Base-by-base conservation (phyloP, 2,888 invertebrate genomes). In the Agrotis exclamationis region DNA sequence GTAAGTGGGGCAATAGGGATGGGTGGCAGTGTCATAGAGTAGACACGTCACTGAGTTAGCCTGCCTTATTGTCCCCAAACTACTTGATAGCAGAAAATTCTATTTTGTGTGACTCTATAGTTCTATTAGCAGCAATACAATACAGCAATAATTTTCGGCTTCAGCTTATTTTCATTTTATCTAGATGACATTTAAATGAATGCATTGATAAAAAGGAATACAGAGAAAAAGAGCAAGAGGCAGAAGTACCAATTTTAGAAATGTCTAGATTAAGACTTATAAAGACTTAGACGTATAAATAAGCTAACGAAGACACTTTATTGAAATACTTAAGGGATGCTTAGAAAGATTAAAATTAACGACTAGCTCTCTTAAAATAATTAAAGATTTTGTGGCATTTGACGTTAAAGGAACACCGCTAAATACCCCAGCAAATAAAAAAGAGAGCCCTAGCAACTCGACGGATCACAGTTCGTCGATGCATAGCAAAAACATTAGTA, bases 1-100 rank as follows among this genome's bases (percentile, higher is more conserved):
- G 56, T 47, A 63, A 65, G 54, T 80, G 39, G 83, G 39, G 60
- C 62, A 58, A 53, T 74, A 20, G 48, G 80, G 66, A 75, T 75
- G 76, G 75, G 81, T 75, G 58, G 24, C 18, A 22, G 50, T 50
- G 63, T 53, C 44, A 73, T 22, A 4, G 2, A n/a, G 60, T 22
- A 4, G 2, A n/a, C 57, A 53, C 39, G 16, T 50, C n/a, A 50
- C 48, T 48, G 22, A 20, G 18, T 7, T 56, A 45, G 44, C 14
- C 45, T 47, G 33, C 16, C 39, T 50, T 56, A 14, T 50, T 56
- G 63, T 24, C 18, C 9, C 16, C 18, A 16, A 58, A 39, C 33
- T 53, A 18, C 24, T 33, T 11, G 24, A 3, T 18, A 24, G 50
- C 22, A 14, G 45, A 18, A 70, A 57, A 20, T 39, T 50, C 56